Percentiles rank a stretch among this genome's conserved stretches.
Evolutionary conservation across 37 sponge, comb jelly and placozoan genomes (phyloP).

Genomic region (Halichondria panicea): DNA sequence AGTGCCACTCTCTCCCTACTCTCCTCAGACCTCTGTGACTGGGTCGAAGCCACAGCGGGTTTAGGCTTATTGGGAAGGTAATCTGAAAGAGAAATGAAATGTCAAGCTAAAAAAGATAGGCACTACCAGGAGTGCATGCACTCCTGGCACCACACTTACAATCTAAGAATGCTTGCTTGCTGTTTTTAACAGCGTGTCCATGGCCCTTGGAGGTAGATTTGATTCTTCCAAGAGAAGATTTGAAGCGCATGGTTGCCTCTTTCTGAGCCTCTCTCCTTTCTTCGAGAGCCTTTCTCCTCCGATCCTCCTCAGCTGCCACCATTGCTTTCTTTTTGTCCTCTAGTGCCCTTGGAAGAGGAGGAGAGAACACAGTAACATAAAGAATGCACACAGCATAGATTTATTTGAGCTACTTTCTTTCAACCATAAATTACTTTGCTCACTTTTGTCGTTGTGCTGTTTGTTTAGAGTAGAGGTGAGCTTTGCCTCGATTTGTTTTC

Average conservation of each 20-base stretch:
- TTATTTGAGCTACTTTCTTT: too few relatives aligned
- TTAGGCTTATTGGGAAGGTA: neutral
- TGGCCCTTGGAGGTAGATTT: neutral
- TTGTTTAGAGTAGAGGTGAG: conserved; percentile 55
- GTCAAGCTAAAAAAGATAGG: neutral
- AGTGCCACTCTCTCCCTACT: conserved; percentile 18
- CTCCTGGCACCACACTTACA: too few relatives aligned
- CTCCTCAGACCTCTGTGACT: neutral
- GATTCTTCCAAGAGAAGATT: conserved; percentile 16
- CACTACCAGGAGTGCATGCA: too few relatives aligned
- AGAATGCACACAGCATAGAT: too few relatives aligned
- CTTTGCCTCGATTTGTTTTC: conserved; percentile 18
- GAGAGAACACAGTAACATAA: neutral
- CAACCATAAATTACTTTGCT: neutral
- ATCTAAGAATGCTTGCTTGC: neutral
- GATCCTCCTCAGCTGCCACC: conserved; percentile 64
- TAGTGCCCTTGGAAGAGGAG: conserved; percentile 44
- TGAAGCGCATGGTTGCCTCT: conserved; percentile 59
- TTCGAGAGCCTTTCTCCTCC: conserved; percentile 61
- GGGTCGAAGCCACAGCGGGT: neutral
- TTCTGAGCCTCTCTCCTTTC: conserved; percentile 47
- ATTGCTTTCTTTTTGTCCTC: conserved; percentile 59
- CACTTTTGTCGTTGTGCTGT: conserved; percentile 66
- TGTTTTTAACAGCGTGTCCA: neutral
- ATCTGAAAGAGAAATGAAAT: neutral